A percentile compares a stretch with the other conserved stretches of the same genome.
These are phyloP conservation scores for Chionodraco myersi DNA, from an alignment of 2,113 vertebrate species.

Conservation along the genomic window DNA sequence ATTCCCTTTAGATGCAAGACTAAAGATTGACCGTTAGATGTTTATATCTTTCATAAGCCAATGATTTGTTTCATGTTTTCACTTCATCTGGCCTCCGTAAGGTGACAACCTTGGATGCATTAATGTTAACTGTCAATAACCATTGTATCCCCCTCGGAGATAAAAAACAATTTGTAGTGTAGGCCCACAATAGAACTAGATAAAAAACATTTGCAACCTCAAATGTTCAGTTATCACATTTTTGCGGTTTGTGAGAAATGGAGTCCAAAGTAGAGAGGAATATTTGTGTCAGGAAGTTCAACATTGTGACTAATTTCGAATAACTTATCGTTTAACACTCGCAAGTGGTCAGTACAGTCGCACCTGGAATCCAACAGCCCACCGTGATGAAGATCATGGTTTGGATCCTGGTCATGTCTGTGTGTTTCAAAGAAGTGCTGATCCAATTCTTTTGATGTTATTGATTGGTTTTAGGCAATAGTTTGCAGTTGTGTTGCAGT, in stretches of 20 bases:
- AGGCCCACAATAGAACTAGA: neutral
- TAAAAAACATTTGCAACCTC: neutral
- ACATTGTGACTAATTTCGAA: neutral
- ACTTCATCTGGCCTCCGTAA: neutral
- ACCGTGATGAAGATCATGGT: neutral
- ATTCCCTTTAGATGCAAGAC: neutral
- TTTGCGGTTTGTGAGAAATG: neutral
- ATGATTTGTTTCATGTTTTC: neutral
- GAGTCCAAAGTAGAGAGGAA: neutral
- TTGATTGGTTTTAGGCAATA: neutral
- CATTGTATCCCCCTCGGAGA: neutral
- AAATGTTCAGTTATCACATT: neutral
- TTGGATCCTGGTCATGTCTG: neutral
- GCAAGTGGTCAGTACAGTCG: neutral
- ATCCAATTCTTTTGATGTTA: neutral
- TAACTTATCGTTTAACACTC: neutral
- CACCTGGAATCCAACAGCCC: neutral
- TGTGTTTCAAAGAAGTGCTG: neutral
- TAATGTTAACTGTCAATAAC: neutral
- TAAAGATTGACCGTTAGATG: too few relatives aligned
- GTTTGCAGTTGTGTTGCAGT: neutral
- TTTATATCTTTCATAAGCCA: constrained; percentile 4
- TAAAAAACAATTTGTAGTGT: constrained; percentile 1
- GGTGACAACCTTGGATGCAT: constrained; percentile 6
- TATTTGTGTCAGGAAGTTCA: neutral